phyloP scores from a whole-genome alignment of 64 coral and sea anemone genomes.

The Trachythela sp. region DNA sequence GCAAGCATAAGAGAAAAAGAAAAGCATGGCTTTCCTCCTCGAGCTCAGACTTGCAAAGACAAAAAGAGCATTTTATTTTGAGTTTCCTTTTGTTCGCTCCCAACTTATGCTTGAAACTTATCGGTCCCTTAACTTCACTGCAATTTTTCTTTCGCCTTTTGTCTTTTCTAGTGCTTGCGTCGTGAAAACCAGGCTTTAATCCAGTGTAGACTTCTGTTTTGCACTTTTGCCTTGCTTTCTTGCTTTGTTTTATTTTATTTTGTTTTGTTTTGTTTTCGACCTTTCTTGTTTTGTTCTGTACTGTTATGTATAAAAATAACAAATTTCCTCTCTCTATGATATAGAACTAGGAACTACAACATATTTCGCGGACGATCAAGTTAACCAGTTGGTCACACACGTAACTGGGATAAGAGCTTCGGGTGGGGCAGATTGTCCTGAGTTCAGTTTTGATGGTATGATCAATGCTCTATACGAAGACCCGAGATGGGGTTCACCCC shows the following conservation, averaged over 20 bases:
- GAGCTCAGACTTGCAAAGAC: no score
- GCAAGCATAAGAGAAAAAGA: no score
- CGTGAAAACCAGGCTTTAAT: no score
- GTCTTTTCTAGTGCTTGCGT: no score
- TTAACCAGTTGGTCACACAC: not conserved
- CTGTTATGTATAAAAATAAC: not conserved
- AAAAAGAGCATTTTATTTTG: no score
- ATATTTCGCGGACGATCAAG: not conserved
- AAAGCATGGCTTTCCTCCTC: no score
- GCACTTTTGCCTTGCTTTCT: no score
- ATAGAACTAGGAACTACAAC: not conserved
- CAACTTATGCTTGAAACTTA: no score
- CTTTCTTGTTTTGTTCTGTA: not conserved
- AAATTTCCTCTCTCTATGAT: not conserved
- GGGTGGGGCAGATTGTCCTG: slow-evolving; percentile 56
- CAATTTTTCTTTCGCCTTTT: no score
- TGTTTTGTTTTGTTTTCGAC: not conserved
- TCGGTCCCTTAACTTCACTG: no score
- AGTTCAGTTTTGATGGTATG: slow-evolving; percentile 71
- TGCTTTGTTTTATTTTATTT: not conserved
- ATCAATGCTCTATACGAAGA: slow-evolving; percentile 52
- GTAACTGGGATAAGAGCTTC: not conserved
- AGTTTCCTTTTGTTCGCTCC: no score
- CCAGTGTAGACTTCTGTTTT: no score
- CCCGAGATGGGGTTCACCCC: slow-evolving; percentile 54